Conservation (phyloP, 2,888 invertebrate genomes). For the Listrodromus nycthemerus region DNA sequence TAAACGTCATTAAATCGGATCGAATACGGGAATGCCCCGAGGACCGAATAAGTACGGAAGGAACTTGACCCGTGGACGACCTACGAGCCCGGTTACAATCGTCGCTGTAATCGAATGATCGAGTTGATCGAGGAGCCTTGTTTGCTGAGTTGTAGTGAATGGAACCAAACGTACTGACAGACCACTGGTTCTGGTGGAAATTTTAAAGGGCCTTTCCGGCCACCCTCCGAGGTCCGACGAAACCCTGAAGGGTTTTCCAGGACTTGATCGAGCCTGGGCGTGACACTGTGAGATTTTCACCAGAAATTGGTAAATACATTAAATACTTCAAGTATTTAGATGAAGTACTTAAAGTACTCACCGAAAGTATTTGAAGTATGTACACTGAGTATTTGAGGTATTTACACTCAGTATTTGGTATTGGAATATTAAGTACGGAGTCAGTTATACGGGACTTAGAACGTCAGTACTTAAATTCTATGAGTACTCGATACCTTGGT, state of each 20-base stretch:
- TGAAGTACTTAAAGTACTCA: no score
- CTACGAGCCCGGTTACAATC: neutral
- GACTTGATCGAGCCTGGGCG: neutral
- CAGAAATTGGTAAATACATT: no score
- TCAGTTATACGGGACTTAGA: no score
- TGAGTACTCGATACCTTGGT: no score
- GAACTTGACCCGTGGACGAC: neutral
- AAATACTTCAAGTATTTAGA: no score
- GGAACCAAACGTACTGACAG: neutral
- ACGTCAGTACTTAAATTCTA: no score
- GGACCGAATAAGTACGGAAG: conserved; percentile 14
- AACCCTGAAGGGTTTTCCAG: neutral
- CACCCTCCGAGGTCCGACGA: no score
- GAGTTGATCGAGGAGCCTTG: neutral
- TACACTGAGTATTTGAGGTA: no score
- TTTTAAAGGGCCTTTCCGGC: neutral
- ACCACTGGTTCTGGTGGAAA: neutral
- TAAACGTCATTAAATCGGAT: conserved; percentile 60
- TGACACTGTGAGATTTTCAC: no score
- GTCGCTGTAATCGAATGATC: neutral
- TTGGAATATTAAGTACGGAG: no score
- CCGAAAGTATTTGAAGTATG: no score
- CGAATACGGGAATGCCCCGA: conserved; percentile 34
- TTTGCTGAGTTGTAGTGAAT: neutral
- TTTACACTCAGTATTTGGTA: no score